Percentiles rank a stretch among this genome's conserved stretches.
phyloP scores from a whole-genome alignment of 2,888 invertebrate species.

The Adelphocoris suturalis region DNA sequence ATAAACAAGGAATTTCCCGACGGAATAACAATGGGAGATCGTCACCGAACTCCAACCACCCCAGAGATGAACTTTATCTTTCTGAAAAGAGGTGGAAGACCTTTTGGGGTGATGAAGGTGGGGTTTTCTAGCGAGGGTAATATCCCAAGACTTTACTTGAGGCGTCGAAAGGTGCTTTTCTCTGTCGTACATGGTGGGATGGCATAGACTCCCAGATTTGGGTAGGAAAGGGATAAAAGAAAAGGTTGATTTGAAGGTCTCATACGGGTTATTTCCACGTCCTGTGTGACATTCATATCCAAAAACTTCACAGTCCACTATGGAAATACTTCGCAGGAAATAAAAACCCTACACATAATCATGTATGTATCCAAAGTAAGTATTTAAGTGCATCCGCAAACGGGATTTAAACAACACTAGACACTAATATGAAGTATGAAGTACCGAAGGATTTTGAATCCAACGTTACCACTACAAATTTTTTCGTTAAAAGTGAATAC shows the following conservation, averaged over 20 bases:
- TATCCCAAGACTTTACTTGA: background rate
- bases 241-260: background rate
- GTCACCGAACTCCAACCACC: background rate
- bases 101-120: background rate
- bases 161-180: background rate
- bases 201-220: background rate
- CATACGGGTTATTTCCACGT: conserved; percentile 6
- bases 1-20: background rate
- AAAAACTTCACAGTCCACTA: background rate
- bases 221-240: background rate
- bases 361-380: too few relatives aligned
- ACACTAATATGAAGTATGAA: too few relatives aligned
- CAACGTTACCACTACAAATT: too few relatives aligned
- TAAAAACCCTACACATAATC: too few relatives aligned
- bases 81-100: background rate
- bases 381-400: too few relatives aligned
- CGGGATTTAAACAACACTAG: too few relatives aligned
- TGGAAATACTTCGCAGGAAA: too few relatives aligned
- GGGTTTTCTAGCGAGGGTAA: background rate
- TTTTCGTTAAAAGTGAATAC: too few relatives aligned
- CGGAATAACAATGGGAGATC: background rate
- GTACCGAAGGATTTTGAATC: too few relatives aligned
- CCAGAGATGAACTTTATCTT: background rate
- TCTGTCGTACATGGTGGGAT: background rate
- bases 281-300: conserved; percentile 25